Evolutionary conservation across 2,888 invertebrate genomes (phyloP), one percentile per base, ranked within the genome.

Genomic region (Sceliomorpha sp.): DNA sequence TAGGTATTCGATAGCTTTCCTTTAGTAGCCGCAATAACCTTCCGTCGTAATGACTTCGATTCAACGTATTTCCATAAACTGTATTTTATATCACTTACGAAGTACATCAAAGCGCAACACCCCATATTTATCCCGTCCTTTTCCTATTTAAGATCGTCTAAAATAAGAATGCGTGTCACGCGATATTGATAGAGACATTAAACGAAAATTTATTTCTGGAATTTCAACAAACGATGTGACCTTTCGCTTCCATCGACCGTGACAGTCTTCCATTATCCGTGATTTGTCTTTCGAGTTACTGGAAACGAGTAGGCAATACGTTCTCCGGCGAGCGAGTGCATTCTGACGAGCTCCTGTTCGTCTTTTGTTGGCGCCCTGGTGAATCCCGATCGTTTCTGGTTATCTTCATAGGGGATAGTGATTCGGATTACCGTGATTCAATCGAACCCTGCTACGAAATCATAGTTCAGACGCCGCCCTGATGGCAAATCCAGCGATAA

Each of bases 181-280:
- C 26, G 12, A 12, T 24, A 42, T 42, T 42, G 40, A 42, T 42
- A 27, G 27, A 24, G 40, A 42, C 40, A 26, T 42, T 42, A 42
- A 42, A 42, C 9, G 40, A 26, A 42, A 42, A 42, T 42, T 42
- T 42, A 42, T 42, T 26, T 42, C 26, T 26, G 15, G 20, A 45
- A 32, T 31, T 29, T 17, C 17, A 31, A 31, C 45, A 29, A 45
- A 31, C 45, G 31, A 45, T 50, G 51, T 44, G 56, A 68, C 58
- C 68, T 64, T 53, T 15, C 12, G 48, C 39, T 24, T 56, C 71
- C 50, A 64, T 68, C 68, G 60, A 72, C 63, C 68, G 60, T 68
- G 64, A 72, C 63, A 68, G 60, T 60, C 56, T 56, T 62, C 68
- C 51, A 60, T 69, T 72, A 69, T 60, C 67, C 48, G 60, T 45